phyloP scores from a whole-genome alignment of 2,113 vertebrate species.

The Passer montanus region DNA sequence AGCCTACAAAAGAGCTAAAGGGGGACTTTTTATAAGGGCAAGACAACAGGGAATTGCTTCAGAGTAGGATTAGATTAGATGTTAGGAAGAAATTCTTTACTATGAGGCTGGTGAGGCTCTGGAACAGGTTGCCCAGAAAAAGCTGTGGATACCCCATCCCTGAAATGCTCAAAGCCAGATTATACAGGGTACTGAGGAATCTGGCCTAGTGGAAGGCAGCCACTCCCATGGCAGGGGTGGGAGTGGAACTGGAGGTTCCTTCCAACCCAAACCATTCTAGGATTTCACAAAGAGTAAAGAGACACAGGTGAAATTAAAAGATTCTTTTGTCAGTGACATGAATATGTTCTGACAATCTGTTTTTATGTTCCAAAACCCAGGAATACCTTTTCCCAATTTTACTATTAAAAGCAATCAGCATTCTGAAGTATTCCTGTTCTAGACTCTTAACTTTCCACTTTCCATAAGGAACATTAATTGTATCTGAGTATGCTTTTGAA shows the following conservation, averaged over 20 bases:
- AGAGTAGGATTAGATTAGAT: background rate
- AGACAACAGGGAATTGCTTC: background rate
- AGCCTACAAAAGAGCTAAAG: background rate
- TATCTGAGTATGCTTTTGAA: too few relatives aligned
- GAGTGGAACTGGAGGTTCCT: background rate
- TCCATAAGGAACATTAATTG: background rate
- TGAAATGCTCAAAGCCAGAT: background rate
- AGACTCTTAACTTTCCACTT: rapidly evolving
- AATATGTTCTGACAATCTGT: background rate
- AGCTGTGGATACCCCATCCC: background rate
- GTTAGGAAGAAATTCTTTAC: background rate
- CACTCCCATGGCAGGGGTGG: too few relatives aligned
- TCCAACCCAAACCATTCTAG: background rate
- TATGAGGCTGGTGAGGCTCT: background rate
- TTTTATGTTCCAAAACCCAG: background rate
- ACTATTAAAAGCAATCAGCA: background rate
- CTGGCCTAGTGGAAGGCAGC: background rate
- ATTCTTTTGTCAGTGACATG: background rate
- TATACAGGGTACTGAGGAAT: background rate
- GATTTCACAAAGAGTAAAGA: background rate
- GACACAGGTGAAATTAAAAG: background rate
- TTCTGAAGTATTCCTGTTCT: background rate
- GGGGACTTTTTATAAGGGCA: background rate
- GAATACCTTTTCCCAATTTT: background rate
- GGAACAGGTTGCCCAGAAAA: background rate